phyloP scores from a whole-genome alignment of 2,797 vertebrate species.

The Mycteria americana region DNA sequence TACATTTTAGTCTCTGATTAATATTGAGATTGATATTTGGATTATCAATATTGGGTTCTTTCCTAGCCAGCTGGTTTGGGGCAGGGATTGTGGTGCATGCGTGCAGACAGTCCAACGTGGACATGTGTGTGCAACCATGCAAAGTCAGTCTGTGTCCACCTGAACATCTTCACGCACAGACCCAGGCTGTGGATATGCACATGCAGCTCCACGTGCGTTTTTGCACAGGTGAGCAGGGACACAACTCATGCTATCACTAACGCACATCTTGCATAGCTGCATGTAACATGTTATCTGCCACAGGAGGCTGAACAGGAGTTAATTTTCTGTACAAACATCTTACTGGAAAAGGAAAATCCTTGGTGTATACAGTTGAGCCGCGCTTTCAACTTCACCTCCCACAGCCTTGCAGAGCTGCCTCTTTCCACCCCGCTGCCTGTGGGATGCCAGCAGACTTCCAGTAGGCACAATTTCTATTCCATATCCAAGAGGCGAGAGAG shows the following conservation, averaged over 20 bases:
- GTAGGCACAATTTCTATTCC: background rate
- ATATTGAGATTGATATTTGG: background rate
- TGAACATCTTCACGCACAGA: accelerated
- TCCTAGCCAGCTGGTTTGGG: background rate
- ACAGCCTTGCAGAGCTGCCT: background rate
- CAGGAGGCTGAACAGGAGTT: background rate
- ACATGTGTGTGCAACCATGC: background rate
- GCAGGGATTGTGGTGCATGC: background rate
- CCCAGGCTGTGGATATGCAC: background rate
- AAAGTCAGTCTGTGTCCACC: background rate
- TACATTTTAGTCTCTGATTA: background rate
- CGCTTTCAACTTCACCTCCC: background rate
- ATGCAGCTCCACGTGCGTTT: accelerated
- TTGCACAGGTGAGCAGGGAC: background rate
- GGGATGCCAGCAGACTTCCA: background rate
- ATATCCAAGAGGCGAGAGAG: background rate
- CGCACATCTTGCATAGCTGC: accelerated
- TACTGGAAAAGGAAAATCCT: background rate
- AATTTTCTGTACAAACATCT: background rate
- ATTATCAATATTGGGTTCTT: background rate
- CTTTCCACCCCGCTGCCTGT: background rate
- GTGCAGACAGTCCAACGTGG: accelerated
- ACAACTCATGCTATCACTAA: background rate
- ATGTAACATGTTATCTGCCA: accelerated
- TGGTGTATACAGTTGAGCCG: accelerated